A percentile compares a stretch with the other conserved stretches of the same genome.
Evolutionary conservation across 1,140 invertebrate species (phyloP).

Genomic region (Plutomurus gul): DNA sequence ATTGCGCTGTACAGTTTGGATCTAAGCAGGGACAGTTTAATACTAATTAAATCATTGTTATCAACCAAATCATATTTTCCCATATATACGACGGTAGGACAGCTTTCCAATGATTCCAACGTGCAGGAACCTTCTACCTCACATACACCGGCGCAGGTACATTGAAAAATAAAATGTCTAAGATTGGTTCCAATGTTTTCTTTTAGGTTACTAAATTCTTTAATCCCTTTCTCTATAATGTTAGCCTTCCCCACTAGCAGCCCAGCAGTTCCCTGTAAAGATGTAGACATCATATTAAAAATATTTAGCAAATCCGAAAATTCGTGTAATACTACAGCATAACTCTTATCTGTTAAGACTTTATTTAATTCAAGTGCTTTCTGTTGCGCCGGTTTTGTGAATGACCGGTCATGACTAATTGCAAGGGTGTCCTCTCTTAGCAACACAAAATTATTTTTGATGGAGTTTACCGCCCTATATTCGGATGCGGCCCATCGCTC

Average conservation of each 20-base stretch:
- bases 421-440: background rate
- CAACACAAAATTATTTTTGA: background rate
- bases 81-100: background rate
- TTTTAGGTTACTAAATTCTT: background rate
- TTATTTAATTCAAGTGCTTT: background rate
- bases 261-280: background rate
- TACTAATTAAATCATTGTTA: background rate
- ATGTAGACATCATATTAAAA: background rate
- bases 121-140: background rate
- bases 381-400: background rate
- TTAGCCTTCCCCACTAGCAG: background rate
- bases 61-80: background rate
- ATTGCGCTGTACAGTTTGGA: background rate
- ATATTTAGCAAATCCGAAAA: background rate
- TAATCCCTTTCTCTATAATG: background rate
- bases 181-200: background rate
- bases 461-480: background rate
- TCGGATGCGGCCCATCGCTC: background rate
- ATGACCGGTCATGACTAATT: background rate
- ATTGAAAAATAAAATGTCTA: background rate
- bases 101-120: background rate
- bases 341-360: background rate
- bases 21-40: background rate
- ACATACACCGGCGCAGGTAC: background rate
- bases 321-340: background rate